Conservation (phyloP, 2,888 invertebrate genomes). For the Polyploca ridens region DNA sequence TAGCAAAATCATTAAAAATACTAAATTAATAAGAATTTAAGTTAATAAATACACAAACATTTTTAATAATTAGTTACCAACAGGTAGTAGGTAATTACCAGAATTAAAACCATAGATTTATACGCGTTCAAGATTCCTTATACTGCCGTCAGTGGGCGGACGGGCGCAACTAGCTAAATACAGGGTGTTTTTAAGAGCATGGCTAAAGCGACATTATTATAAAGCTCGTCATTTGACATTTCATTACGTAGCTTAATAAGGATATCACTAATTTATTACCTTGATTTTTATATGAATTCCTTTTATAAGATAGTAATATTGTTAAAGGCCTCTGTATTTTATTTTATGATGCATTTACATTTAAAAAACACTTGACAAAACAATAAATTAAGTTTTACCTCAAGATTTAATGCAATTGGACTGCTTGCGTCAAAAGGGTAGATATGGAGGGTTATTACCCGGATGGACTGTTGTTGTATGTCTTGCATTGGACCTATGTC, state of each 20-base stretch:
- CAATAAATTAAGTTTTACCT: no score
- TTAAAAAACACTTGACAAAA: no score
- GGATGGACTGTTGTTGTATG: no score
- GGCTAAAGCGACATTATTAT: not conserved
- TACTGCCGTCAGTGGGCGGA: slow-evolving; percentile 6
- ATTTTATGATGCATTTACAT: no score
- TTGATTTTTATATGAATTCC: not conserved
- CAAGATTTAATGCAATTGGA: no score
- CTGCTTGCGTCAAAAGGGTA: no score
- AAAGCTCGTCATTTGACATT: not conserved
- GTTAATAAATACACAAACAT: not conserved
- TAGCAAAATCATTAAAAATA: no score
- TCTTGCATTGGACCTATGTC: no score
- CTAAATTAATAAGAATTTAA: no score
- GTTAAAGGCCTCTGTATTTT: no score
- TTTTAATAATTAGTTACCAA: not conserved
- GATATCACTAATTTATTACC: not conserved
- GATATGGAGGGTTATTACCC: no score
- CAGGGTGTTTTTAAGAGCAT: not conserved
- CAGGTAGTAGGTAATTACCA: not conserved
- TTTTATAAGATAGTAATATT: not conserved
- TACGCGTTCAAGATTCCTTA: not conserved
- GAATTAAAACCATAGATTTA: not conserved
- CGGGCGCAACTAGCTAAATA: not conserved
- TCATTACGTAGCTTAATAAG: not conserved